Conservation (phyloP, 1,140 invertebrate genomes). For the Aphelinus certus region DNA sequence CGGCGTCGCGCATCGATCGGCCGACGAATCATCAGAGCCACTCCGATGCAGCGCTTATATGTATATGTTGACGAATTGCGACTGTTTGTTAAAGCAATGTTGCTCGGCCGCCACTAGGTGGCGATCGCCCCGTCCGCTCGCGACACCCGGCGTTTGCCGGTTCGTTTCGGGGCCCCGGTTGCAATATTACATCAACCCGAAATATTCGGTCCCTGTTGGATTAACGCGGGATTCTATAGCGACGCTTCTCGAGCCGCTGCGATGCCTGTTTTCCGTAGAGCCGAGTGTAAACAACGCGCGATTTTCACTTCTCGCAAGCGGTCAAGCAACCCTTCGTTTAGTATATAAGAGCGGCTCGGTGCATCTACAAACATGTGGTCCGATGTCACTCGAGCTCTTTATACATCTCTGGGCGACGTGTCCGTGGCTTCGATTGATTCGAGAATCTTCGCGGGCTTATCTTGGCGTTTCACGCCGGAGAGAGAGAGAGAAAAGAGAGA, state of each 20-base stretch:
- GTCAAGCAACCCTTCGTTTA: not conserved
- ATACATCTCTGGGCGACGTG: not conserved
- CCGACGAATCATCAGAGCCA: too few relatives aligned
- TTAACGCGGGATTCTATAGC: too few relatives aligned
- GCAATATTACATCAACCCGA: too few relatives aligned
- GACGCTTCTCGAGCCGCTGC: too few relatives aligned
- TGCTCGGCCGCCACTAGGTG: not conserved
- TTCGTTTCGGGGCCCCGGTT: too few relatives aligned
- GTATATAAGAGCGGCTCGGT: slow-evolving; percentile 15
- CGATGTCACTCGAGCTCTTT: slow-evolving; percentile 15
- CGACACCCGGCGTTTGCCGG: too few relatives aligned
- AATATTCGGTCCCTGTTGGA: too few relatives aligned
- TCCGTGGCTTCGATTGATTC: too few relatives aligned
- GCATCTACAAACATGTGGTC: not conserved
- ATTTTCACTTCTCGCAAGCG: slow-evolving; percentile 8
- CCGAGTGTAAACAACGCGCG: too few relatives aligned
- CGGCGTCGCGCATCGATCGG: too few relatives aligned
- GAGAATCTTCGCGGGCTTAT: not conserved
- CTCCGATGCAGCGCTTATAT: too few relatives aligned
- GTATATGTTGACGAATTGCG: not conserved
- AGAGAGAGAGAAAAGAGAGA: slow-evolving; percentile 20
- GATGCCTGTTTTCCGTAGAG: too few relatives aligned
- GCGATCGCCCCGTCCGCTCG: not conserved
- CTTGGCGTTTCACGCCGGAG: not conserved
- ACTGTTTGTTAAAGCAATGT: not conserved